phyloP scores from a whole-genome alignment of 2,113 vertebrate genomes.

The Puffinus mauretanicus region DNA sequence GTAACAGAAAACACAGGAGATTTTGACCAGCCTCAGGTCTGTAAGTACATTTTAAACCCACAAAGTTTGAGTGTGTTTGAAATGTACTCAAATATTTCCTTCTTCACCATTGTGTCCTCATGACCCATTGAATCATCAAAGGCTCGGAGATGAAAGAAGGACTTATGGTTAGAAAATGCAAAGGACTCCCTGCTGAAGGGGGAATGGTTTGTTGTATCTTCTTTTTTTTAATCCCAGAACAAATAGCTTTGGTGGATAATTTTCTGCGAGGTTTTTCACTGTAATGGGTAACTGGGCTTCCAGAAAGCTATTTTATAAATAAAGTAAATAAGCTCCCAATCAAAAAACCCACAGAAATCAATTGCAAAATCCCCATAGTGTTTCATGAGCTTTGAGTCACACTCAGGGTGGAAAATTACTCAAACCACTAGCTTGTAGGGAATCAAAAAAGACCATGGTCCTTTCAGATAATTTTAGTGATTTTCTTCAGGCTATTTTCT shows the following conservation, averaged over 20 bases:
- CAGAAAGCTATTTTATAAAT: constrained; percentile 15
- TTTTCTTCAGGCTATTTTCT: background rate
- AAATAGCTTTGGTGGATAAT: constrained; percentile 38
- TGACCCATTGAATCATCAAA: constrained; percentile 67
- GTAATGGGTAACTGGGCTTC: background rate
- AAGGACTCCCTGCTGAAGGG: constrained; percentile 42
- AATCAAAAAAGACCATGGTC: background rate
- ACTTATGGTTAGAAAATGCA: constrained; percentile 43
- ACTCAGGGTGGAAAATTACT: background rate
- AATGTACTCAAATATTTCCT: constrained; percentile 69
- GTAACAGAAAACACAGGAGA: constrained; percentile 59
- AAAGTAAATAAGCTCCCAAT: constrained; percentile 2
- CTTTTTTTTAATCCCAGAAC: constrained; percentile 7
- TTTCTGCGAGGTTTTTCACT: constrained; percentile 8
- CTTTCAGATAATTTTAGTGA: background rate
- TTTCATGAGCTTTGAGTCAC: constrained; percentile 28
- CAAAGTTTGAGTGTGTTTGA: constrained; percentile 69
- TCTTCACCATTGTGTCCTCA: constrained; percentile 42
- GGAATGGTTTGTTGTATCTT: constrained; percentile 38
- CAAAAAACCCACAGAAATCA: background rate
- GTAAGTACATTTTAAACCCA: constrained; percentile 65
- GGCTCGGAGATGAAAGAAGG: constrained; percentile 48
- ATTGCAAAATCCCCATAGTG: background rate
- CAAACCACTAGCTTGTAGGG: background rate
- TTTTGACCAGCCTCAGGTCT: constrained; percentile 60